phyloP scores from a whole-genome alignment of 2,113 vertebrate genomes.

The Ceuthmochares aereus region DNA sequence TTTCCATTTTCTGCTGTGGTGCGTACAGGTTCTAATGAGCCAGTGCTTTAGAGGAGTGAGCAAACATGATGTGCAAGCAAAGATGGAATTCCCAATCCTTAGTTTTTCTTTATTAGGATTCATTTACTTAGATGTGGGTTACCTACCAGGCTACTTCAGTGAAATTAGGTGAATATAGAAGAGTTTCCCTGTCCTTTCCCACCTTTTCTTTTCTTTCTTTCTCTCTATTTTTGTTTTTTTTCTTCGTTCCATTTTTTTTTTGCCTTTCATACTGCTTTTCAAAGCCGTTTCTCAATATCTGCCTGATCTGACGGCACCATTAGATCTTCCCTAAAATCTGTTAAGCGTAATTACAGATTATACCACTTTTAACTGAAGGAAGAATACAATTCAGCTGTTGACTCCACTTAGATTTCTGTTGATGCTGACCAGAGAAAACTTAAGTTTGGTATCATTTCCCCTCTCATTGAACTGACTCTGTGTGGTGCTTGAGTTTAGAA shows the following conservation, averaged over 20 bases:
- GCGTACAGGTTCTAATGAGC: background rate
- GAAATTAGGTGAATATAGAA: background rate
- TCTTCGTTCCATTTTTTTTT: background rate
- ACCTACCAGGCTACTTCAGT: background rate
- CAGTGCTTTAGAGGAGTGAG: background rate
- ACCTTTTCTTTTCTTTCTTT: background rate
- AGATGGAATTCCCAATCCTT: background rate
- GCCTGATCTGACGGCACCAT: background rate
- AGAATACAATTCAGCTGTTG: background rate
- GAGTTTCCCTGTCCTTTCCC: background rate
- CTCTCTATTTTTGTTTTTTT: no score
- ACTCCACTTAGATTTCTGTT: background rate
- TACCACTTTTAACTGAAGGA: background rate
- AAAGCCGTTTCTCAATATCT: background rate
- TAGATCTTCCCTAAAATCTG: background rate
- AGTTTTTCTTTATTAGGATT: background rate
- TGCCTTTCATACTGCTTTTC: background rate
- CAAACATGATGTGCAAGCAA: background rate
- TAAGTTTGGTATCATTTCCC: background rate
- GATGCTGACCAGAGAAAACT: background rate
- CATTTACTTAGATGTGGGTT: background rate
- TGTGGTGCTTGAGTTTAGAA: background rate
- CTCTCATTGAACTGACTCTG: background rate
- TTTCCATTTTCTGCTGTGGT: background rate
- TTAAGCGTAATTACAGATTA: background rate